Evolutionary conservation across 2,888 invertebrate species (phyloP), one percentile per base, ranked within the genome.

Genomic region (Dichetophora obliterata): DNA sequence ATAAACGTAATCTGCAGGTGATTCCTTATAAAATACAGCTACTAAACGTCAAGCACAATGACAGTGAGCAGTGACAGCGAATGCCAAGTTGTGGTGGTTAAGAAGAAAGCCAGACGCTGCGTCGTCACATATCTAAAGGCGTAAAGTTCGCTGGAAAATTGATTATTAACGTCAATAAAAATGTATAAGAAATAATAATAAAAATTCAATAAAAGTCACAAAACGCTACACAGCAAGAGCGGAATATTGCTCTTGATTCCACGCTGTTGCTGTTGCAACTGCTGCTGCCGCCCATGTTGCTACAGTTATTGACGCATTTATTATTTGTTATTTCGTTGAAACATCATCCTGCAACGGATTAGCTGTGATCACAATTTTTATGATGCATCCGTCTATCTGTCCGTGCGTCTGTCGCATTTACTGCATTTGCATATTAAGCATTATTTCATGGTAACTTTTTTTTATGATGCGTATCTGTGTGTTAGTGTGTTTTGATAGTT

Each of bases 11-110:
- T 86, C 85, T 82, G 78, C 81, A 80, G 83, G 87, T 84, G 83
- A 86, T 86, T 86, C 83, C 81, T 79, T 75, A 84, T 85, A 82
- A 86, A 85, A 85, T 85, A 86, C 85, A 82, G 85, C 82, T 83
- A 82, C 83, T 86, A 85, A 86, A 86, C 85, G 87, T 86, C 86
- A 85, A 77, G 71, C 77, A 59, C 72, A 61, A 72, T 59, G 69
- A 69, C 69, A 43, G 52, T 52, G 2, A 2, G 37, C 14, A 43
- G 2, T 16, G 34, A 63, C 24, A 16, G 31, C 27, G 31, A 34
- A 24, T 19, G 37, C n/a, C 9, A 16, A 37, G 65, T 9, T 11
- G 65, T 24, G 19, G 19, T 8, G 43, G 34, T 19, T 37, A n/a
- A 31, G 37, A n/a, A 31, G 37, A 54, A 1, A n/a, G 54, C 2